These are phyloP conservation scores for Linyphia triangularis DNA, from an alignment of 2,888 invertebrate genomes.

Conservation along the genomic window DNA sequence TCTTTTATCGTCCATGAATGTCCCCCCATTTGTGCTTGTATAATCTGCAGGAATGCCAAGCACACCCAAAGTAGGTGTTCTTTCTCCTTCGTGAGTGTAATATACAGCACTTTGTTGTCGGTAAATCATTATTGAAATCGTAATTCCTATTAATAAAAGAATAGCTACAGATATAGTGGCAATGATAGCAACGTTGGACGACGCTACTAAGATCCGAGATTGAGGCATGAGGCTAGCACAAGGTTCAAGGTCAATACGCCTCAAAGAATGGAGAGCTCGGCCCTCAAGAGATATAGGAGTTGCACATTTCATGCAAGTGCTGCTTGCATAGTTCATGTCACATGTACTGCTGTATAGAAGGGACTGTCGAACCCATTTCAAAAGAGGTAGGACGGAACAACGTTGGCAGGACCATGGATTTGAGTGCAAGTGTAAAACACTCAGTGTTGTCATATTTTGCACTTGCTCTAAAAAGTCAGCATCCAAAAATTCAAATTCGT, in stretches of 20 bases:
- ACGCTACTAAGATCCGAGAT: constrained; percentile 71
- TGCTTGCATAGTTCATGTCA: constrained; percentile 75
- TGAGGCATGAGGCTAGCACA: constrained; percentile 75
- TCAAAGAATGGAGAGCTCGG: constrained; percentile 75
- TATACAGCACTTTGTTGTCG: constrained; percentile 86
- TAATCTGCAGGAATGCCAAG: constrained; percentile 75
- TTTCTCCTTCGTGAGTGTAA: constrained; percentile 89
- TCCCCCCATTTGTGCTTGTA: constrained; percentile 46
- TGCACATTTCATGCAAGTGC: constrained; percentile 82
- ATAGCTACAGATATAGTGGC: constrained; percentile 82
- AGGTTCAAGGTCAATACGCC: constrained; percentile 73
- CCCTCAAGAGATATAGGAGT: constrained; percentile 83
- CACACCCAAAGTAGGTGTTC: constrained; percentile 79
- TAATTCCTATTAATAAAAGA: constrained; percentile 81
- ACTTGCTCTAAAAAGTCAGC: constrained; percentile 83
- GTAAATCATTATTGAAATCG: constrained; percentile 84
- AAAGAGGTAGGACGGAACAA: constrained; percentile 80
- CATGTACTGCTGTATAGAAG: constrained; percentile 76
- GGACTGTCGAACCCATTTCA: constrained; percentile 77
- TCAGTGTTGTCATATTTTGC: constrained; percentile 70
- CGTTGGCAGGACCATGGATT: constrained; percentile 87
- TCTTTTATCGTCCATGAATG: constrained; percentile 60
- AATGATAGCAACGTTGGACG: constrained; percentile 81
- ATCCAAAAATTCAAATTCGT: constrained; percentile 85
- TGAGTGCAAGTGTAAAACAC: constrained; percentile 80